Evolutionary conservation across 2,113 vertebrate species (phyloP), one percentile per base, ranked within the genome.

Genomic region (Actinemys pallida): DNA sequence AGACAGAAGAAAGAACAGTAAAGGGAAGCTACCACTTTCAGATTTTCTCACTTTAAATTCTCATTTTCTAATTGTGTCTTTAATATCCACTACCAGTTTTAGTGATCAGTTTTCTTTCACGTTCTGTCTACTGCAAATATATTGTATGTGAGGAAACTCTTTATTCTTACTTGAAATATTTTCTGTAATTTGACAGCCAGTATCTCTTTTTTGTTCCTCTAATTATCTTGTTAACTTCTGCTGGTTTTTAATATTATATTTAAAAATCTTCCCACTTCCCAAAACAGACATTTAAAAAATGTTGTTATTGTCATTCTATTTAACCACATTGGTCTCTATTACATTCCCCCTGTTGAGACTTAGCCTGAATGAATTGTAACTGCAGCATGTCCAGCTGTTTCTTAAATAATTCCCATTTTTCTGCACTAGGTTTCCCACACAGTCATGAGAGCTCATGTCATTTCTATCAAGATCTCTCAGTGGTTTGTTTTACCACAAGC

Each of bases 391-490:
- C 96, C 97, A 97, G 95, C 95, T 95, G 96, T 97, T 98, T 98
- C 92, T 96, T 96, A 98, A 98, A 96, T 94, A 96, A 96, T 98
- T 95, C 93, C 81, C 92, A 94, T 98, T 98, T 97, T 97, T 83
- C 96, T 97, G 87, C 78, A 65, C 49, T 39, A 83, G 49, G 59
- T 96, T 95, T 97, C 86, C 50, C 45, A 87, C 80, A 83, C 7
- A 96, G 89, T 75, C 93, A 35, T 76, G 57, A 95, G 81, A 89
- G 81, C 72, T 84, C 76, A 39, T 53, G 69, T 90, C 1, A 1
- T 79, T 97, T 95, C 86, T 86, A 78, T 95, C 95, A 95, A 93
- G 88, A 90, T 84, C 94, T 57, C 89, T 94, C 83, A 42, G n/a
- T 85, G 95, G 85, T 95, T 95, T 95, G 25, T 91, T 80, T 96